phyloP scores from a whole-genome alignment of 64 coral and sea anemone species.

The Porites lutea region DNA sequence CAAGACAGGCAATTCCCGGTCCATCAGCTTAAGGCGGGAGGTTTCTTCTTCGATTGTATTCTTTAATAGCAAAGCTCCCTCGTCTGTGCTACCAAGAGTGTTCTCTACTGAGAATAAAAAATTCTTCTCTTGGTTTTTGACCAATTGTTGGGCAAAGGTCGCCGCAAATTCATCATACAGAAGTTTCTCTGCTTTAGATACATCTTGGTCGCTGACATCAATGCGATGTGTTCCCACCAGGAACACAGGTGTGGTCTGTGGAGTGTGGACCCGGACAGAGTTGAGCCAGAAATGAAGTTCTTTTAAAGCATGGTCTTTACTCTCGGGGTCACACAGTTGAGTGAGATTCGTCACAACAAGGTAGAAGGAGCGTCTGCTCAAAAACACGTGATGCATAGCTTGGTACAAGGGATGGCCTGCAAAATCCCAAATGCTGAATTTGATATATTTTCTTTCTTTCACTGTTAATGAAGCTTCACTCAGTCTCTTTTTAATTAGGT shows the following conservation, averaged over 20 bases:
- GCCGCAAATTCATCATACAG: conserved; percentile 36
- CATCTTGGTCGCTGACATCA: conserved; percentile 20
- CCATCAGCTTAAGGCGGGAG: not conserved
- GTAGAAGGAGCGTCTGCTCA: conserved; percentile 76
- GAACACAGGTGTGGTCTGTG: conserved; percentile 59
- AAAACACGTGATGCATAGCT: conserved; percentile 90
- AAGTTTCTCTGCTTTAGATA: conserved; percentile 20
- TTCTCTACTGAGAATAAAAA: conserved; percentile 81
- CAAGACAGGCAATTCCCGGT: conserved; percentile 64
- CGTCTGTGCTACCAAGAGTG: conserved; percentile 30
- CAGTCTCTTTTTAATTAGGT: not conserved
- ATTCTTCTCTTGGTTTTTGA: conserved; percentile 18
- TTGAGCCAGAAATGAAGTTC: conserved; percentile 80
- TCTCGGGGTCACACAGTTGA: conserved; percentile 17
- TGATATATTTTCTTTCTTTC: conserved; percentile 30
- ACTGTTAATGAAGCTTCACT: not conserved
- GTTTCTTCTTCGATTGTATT: conserved; percentile 69
- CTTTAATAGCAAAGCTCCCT: conserved; percentile 26
- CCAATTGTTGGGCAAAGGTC: conserved; percentile 65
- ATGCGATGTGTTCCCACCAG: conserved; percentile 76
- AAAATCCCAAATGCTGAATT: conserved; percentile 88
- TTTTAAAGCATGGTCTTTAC: not conserved
- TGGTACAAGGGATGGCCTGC: conserved; percentile 82
- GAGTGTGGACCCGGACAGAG: conserved; percentile 74
- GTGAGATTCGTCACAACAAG: conserved; percentile 69